Base-by-base conservation (phyloP, 2,888 invertebrate species). In the Machimus rusticus region DNA sequence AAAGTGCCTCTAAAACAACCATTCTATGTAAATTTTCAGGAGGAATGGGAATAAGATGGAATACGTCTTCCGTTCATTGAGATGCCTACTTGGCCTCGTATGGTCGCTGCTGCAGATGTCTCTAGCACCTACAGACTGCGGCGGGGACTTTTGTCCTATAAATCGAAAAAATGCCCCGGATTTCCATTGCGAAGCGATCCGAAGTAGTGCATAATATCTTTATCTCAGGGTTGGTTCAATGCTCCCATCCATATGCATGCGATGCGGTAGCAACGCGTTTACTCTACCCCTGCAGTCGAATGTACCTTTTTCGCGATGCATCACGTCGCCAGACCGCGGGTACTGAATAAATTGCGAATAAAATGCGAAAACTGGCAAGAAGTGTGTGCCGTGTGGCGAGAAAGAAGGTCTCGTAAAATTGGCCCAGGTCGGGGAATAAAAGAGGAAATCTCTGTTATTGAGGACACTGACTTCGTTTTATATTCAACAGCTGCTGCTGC, bases 1-100 rank as follows among this genome's bases (percentile, higher is more conserved):
- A 37, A 39, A 78, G 43, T 46, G 37, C 39, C 43, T 39, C 23
- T 19, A 78, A 78, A 78, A 46, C 9, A 78, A 78, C 76, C 46
- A 78, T 78, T 78, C 78, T 78, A 78, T 78, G 78, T 78, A 78
- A 78, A 78, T 78, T 78, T 19, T 2, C 78, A 78, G 43, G 39
- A 39, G 46, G 43, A 78, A 28, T 39, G 19, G 19, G 39, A 39
- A 78, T 39, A 78, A 78, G 78, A 78, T 19, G 43, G 46, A 39
- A 46, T 19, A 43, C 43, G 43, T 19, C 78, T 78, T 78, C 78
- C 78, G 78, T 78, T 78, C 78, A 23, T 78, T 78, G 39, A 46
- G 39, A 43, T 39, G 78, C 37, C n/a, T 46, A 78, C 2, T 46
- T 23, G 19, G 9, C 23, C 43, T 2, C 0, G 78, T 46, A 46